phyloP scores from a whole-genome alignment of 92 coral and sea anemone genomes.

The Zoanthus sansibaricus region DNA sequence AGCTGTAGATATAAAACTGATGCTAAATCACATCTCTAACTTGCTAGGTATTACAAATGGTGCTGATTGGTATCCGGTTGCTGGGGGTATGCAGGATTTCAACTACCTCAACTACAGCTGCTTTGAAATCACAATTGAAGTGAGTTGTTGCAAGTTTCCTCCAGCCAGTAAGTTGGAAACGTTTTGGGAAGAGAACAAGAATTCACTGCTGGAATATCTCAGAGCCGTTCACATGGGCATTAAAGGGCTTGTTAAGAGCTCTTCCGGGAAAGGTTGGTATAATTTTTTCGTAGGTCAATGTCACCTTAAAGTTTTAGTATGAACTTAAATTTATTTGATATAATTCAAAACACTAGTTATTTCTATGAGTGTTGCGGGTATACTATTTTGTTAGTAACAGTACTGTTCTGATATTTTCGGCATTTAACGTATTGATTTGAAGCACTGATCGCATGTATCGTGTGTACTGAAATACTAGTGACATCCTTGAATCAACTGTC shows the following conservation, averaged over 20 bases:
- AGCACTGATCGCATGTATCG: no score
- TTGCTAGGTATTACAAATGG: constrained; percentile 94
- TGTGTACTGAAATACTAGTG: no score
- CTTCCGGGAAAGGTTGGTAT: constrained; percentile 61
- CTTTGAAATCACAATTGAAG: constrained; percentile 94
- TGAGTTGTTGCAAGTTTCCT: constrained; percentile 97
- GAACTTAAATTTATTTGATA: no score
- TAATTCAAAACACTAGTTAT: no score
- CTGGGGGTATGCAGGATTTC: constrained; percentile 99
- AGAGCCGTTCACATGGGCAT: constrained; percentile 88
- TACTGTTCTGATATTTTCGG: no score
- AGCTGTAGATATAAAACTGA: not conserved
- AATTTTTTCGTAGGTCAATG: not conserved
- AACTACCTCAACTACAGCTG: constrained; percentile 89
- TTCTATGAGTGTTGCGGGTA: no score
- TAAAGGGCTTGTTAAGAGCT: constrained; percentile 81
- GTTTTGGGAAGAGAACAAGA: constrained; percentile 85
- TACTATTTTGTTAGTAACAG: no score
- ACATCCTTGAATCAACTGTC: no score
- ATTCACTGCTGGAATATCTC: constrained; percentile 77
- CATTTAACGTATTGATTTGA: no score
- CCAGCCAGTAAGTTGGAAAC: constrained; percentile 42
- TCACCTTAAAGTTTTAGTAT: no score
- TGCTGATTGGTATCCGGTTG: constrained; percentile 89
- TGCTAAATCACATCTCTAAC: not conserved